Base-by-base conservation (phyloP, 1,140 invertebrate genomes). In the Apocrypta bakeri region DNA sequence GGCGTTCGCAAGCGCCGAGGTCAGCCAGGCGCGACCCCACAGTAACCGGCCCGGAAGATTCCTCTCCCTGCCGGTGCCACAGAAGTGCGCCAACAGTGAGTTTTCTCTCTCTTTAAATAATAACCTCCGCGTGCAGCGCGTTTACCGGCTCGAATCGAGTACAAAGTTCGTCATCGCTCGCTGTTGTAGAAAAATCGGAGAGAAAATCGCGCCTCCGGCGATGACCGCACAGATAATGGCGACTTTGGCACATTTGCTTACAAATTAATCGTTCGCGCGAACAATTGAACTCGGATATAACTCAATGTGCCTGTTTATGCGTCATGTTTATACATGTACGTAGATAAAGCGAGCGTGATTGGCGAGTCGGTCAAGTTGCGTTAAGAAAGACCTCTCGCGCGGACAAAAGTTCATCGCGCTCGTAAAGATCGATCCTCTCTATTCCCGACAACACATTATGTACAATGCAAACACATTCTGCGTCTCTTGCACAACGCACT, bases 31-130 rank as follows among this genome's bases (percentile, higher is more conserved):
- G 37, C 88, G 92, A 84, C 91, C 90, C 66, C 90, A 89, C 72
- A 89, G 88, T 80, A 93, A 93, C 84, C 89, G 90, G 83, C 93
- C 93, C 61, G 96, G 96, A 87, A 93, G 96, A 88, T 97, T 97
- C 92, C 93, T 97, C 75, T 95, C 96, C 71, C 93, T 97, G 77
- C 96, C 96, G 29, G 93, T 94, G 80, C 93, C 96, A 83, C 93
- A 95, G 87, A 97, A 97, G 93, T 97, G 96, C 92, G 94, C 95
- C 48, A 95, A 94, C 91, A 94, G 96, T 97, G 93, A 96, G 96
- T 96, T 25, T 85, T 79, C 48, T 66, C 8, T 79, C 14, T 31
- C 48, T 66, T 25, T 27, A 24, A 66, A 24, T 24, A 66, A n/a
- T n/a, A n/a, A n/a, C n/a, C n/a, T n/a, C n/a, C n/a, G n/a, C n/a